phyloP scores from a whole-genome alignment of 2,113 vertebrate species.

The Jacana jacana region DNA sequence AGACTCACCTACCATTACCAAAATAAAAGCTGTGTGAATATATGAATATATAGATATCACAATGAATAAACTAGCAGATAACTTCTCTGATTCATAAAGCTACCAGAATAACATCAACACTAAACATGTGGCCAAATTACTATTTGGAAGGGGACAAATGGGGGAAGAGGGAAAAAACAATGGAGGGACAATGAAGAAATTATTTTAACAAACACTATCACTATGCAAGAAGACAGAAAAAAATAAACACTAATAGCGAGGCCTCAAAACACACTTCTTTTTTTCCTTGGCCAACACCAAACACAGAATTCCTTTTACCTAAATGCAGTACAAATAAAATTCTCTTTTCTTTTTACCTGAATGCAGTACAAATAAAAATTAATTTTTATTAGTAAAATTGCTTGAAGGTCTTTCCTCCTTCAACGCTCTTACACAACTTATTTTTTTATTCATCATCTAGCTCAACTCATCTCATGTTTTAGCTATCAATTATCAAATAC shows the following conservation, averaged over 20 bases:
- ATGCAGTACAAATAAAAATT: neutral
- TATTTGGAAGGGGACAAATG: neutral
- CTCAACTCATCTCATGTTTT: neutral
- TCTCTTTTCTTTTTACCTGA: neutral
- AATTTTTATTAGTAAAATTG: neutral
- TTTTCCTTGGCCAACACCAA: neutral
- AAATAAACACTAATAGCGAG: neutral
- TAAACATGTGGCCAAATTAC: neutral
- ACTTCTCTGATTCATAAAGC: neutral
- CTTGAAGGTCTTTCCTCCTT: neutral
- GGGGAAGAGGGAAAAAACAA: no score
- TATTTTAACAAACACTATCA: neutral
- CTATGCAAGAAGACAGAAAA: neutral
- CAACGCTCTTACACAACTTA: neutral
- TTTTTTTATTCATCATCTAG: neutral
- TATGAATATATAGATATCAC: neutral
- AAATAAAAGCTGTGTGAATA: neutral
- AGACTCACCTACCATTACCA: neutral
- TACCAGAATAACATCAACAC: neutral
- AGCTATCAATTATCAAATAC: neutral
- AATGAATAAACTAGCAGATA: neutral
- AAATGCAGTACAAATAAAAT: neutral
- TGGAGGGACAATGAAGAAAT: neutral
- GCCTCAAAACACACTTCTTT: neutral
- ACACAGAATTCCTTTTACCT: neutral